Conservation (phyloP, 1,140 invertebrate species). For the Acromyrmex echinatior region DNA sequence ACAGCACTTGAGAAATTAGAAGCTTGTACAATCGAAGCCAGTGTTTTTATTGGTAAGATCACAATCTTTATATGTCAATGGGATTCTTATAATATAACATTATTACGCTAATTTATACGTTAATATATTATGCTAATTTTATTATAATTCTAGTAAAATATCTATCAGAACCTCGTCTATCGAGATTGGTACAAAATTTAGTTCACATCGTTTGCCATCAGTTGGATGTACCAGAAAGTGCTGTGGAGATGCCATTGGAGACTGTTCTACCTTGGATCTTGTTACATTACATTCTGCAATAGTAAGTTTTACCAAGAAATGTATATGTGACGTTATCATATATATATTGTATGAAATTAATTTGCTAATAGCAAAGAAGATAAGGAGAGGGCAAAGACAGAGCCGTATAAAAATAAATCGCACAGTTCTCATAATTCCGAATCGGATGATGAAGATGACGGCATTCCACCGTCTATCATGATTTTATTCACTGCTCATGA, state of each 20-base stretch:
- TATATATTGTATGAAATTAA: slow-evolving; percentile 32
- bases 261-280: slow-evolving; percentile 94
- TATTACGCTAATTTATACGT: not conserved
- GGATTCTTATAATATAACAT: not conserved
- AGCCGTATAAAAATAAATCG: slow-evolving; percentile 77
- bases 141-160: slow-evolving; percentile 84
- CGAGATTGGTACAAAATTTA: slow-evolving; percentile 91
- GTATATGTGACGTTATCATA: not conserved
- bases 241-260: slow-evolving; percentile 90
- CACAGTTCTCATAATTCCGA: slow-evolving; percentile 76
- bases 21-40: slow-evolving; percentile 89
- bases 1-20: slow-evolving; percentile 90
- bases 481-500: slow-evolving; percentile 95
- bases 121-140: not conserved
- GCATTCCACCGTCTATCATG: slow-evolving; percentile 91
- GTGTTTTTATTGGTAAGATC: slow-evolving; percentile 85
- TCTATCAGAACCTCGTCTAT: slow-evolving; percentile 87
- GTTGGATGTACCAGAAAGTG: slow-evolving; percentile 89
- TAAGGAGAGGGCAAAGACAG: slow-evolving; percentile 85
- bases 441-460: slow-evolving; percentile 88
- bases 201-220: slow-evolving; percentile 92
- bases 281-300: slow-evolving; percentile 92
- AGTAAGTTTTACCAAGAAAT: slow-evolving; percentile 83
- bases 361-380: slow-evolving; percentile 84
- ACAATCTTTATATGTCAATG: not conserved